Percentiles rank a stretch among this genome's conserved stretches.
phyloP scores from a whole-genome alignment of 2,113 vertebrate genomes.

The Kobus ellipsiprymnus region DNA sequence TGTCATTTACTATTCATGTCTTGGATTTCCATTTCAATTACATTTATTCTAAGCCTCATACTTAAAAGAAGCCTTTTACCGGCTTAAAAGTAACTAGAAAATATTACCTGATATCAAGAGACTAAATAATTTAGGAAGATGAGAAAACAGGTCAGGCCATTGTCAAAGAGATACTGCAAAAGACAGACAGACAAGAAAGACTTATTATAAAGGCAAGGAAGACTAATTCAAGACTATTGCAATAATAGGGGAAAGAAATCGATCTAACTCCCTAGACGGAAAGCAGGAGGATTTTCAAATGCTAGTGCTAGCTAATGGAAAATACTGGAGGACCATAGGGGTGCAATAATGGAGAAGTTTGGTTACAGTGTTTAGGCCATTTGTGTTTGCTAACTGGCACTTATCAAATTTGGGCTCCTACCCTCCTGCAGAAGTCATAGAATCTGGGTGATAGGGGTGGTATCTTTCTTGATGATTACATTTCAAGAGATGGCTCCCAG shows the following conservation, averaged over 20 bases:
- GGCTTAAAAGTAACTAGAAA: slow-evolving; percentile 6
- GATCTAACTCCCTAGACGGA: not conserved
- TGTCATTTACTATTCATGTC: not conserved
- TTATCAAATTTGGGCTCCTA: not conserved
- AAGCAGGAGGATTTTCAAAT: not conserved
- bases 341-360: not conserved
- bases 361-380: not conserved
- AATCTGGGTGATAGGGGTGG: not conserved
- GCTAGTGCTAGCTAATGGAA: not conserved
- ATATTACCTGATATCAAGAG: not conserved
- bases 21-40: not conserved
- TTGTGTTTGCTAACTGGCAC: not conserved
- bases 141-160: not conserved
- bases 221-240: not conserved
- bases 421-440: not conserved
- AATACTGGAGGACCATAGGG: not conserved
- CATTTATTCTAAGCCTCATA: not conserved
- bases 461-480: not conserved
- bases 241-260: not conserved
- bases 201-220: not conserved
- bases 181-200: not conserved
- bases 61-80: not conserved
- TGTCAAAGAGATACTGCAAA: not conserved
- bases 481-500: not conserved
- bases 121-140: not conserved